A percentile compares a stretch with the other conserved stretches of the same genome.
phyloP scores from a whole-genome alignment of 1,140 invertebrate species.

The Cotesia chilonis region DNA sequence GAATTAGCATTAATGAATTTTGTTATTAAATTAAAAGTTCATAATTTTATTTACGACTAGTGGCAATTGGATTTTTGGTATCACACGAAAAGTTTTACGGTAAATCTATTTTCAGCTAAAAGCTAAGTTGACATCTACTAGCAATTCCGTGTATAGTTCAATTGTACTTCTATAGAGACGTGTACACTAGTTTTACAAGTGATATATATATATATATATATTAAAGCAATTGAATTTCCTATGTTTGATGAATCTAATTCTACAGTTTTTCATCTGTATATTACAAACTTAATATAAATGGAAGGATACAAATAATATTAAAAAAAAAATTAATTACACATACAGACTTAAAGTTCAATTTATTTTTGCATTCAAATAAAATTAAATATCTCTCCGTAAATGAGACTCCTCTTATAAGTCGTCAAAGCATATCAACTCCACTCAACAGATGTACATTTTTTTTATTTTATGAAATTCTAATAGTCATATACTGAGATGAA shows the following conservation, averaged over 20 bases:
- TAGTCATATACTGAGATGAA: too few relatives aligned
- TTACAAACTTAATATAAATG: not conserved
- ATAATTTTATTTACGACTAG: slow-evolving; percentile 6
- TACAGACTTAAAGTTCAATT: not conserved
- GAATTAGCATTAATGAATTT: too few relatives aligned
- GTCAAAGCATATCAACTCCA: too few relatives aligned
- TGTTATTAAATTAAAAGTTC: too few relatives aligned
- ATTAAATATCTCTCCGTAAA: too few relatives aligned
- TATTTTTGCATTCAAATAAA: too few relatives aligned
- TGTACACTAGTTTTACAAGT: not conserved
- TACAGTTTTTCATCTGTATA: not conserved
- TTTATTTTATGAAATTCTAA: too few relatives aligned
- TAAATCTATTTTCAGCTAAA: slow-evolving; percentile 27
- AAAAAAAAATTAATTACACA: not conserved
- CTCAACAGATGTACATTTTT: too few relatives aligned
- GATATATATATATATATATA: not conserved
- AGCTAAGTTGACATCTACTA: slow-evolving; percentile 14
- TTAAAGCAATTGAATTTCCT: not conserved
- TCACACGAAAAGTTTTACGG: slow-evolving; percentile 16
- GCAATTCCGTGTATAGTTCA: not conserved
- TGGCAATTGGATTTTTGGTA: slow-evolving; percentile 21
- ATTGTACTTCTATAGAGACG: not conserved
- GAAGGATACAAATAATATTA: not conserved
- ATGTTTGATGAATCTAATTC: not conserved
- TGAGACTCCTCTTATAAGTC: too few relatives aligned